These are phyloP conservation scores for Leptosomus discolor DNA, from an alignment of 2,113 vertebrate species.

Conservation along the genomic window DNA sequence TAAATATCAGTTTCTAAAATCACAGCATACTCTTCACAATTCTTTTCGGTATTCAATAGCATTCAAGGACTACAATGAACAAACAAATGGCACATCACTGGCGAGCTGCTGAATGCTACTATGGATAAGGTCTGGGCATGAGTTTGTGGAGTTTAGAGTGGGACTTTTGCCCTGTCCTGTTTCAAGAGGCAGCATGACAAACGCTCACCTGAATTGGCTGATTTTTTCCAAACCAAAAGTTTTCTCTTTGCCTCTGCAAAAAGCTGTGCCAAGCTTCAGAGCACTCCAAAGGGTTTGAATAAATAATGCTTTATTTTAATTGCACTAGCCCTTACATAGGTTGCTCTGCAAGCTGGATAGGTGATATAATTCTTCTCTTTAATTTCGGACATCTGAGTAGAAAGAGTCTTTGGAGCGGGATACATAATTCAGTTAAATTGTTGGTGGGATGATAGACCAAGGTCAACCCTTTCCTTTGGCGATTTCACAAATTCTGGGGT, in stretches of 20 bases:
- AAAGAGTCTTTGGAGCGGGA: not conserved
- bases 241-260: not conserved
- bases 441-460: not conserved
- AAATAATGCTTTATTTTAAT: not conserved
- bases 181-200: not conserved
- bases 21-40: not conserved
- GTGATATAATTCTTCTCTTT: not conserved
- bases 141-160: fast-evolving
- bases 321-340: not conserved
- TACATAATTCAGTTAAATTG: not conserved
- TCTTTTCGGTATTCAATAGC: not conserved
- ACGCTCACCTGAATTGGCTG: not conserved
- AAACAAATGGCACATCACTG: not conserved
- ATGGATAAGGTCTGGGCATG: not conserved
- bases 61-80: not conserved
- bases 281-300: not conserved
- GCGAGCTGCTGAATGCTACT: not conserved
- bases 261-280: not conserved
- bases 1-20: not conserved
- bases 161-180: not conserved
- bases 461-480: not conserved
- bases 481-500: not conserved
- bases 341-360: not conserved
- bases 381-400: not conserved
- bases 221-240: not conserved